Conservation (phyloP, 1,140 invertebrate genomes). For the Tetramorium alpestre region DNA sequence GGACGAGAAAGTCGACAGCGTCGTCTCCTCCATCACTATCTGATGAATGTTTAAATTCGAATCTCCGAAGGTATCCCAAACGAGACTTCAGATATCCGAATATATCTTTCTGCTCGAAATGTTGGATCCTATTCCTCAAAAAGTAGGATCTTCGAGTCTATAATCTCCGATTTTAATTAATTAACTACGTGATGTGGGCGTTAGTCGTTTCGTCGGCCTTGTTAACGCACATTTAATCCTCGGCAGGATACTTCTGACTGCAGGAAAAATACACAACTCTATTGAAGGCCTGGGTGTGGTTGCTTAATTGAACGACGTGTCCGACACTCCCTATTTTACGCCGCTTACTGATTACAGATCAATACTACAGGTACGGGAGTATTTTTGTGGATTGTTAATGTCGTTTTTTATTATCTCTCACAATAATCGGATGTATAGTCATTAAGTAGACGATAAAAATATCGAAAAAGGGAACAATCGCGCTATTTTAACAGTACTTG, state of each 20-base stretch:
- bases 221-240: conserved; percentile 4
- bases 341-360: conserved; percentile 60
- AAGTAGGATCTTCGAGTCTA: background rate
- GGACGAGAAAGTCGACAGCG: conserved; percentile 47
- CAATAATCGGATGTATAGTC: conserved; percentile 26
- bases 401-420: conserved; percentile 50
- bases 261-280: conserved; percentile 23
- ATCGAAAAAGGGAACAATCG: conserved; percentile 37
- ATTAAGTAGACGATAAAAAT: conserved; percentile 45
- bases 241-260: conserved; percentile 49
- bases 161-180: background rate
- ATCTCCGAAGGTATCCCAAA: background rate
- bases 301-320: conserved; percentile 68
- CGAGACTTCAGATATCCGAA: background rate
- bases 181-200: background rate
- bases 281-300: conserved; percentile 67
- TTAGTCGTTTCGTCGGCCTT: background rate
- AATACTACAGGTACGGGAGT: conserved; percentile 51
- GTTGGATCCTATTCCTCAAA: background rate
- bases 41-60: background rate
- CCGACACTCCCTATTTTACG: conserved; percentile 72
- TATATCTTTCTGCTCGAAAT: background rate
- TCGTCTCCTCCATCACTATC: conserved; percentile 45
- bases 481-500: conserved; percentile 15
- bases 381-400: conserved; percentile 41